Base-by-base conservation (phyloP, 2,113 vertebrate genomes). In the Centropus unirufus region DNA sequence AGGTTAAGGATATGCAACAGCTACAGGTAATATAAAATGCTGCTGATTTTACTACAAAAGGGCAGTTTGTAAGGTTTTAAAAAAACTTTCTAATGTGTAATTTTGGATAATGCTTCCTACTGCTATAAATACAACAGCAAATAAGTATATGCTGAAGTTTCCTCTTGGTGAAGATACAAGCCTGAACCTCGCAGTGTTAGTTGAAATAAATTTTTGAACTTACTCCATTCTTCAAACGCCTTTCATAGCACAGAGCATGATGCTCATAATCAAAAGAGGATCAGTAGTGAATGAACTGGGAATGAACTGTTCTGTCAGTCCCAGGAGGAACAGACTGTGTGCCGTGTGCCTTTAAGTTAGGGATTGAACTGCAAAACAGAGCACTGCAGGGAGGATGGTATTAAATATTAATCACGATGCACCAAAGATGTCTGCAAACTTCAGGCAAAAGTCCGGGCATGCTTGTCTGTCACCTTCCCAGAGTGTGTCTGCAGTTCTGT, bases 171-270 rank as follows among this genome's bases (percentile, higher is more conserved):
- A 77, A 61, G 49, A 55, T 42, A 30, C 5, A 69, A 54, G 14
- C 27, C 18, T 90, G 74, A 91, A 74, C 59, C 19, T 76, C 67
- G 29, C 44, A 61, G 22, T 39, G 22, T 83, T 95, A 70, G 68
- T 6, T 92, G 77, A 95, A 95, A 92, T 74, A 62, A 73, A 51
- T 89, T 89, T 89, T 92, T 96, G 18, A 81, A 62, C 66, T 88
- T 95, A 67, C 0, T 2, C 77, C 62, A 10, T 74, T 87, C 72
- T 92, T 87, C 67, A 77, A 77, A 54, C 49, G 51, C 14, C 8
- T 69, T 54, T 82, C 47, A 12, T 77, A 57, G 32, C 69, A 63
- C 22, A 90, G 64, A 81, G 23, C 34, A 18, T 24, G 49, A 13
- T 88, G 46, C 49, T 39, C 80, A 16, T 83, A 89, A 83, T 96